A percentile compares a stretch with the other conserved stretches of the same genome.
These are phyloP conservation scores for Cricetomys ansorgei DNA, from an alignment of 2,113 vertebrate genomes.

Conservation along the genomic window DNA sequence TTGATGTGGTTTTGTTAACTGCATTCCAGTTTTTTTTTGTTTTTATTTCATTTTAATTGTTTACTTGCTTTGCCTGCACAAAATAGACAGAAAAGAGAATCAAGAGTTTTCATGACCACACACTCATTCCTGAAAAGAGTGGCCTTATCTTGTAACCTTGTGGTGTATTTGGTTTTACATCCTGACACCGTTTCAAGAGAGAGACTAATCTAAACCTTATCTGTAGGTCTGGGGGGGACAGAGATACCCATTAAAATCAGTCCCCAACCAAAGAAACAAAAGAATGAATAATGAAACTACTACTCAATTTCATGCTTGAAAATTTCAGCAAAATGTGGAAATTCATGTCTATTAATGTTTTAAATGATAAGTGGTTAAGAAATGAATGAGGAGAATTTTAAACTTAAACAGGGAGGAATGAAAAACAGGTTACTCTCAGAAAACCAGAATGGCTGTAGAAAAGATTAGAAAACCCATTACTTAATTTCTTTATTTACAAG, in stretches of 20 bases:
- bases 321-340: not conserved
- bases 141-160: too few relatives aligned
- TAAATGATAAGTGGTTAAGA: not conserved
- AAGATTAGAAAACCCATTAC: not conserved
- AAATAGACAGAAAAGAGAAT: too few relatives aligned
- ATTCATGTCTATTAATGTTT: too few relatives aligned
- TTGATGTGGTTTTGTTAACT: too few relatives aligned
- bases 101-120: too few relatives aligned
- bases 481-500: not conserved
- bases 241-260: not conserved
- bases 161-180: too few relatives aligned
- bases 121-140: too few relatives aligned
- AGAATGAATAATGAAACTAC: not conserved
- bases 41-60: too few relatives aligned
- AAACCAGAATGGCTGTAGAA: too few relatives aligned
- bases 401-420: not conserved
- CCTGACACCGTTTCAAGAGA: too few relatives aligned
- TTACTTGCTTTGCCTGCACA: too few relatives aligned
- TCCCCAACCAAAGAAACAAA: not conserved
- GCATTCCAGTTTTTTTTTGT: too few relatives aligned
- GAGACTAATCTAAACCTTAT: not conserved
- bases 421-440: not conserved
- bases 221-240: accelerated
- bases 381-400: not conserved
- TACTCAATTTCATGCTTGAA: not conserved